Evolutionary conservation across 2,113 vertebrate species (phyloP), one percentile per base, ranked within the genome.

Genomic region (Eonycteris spelaea): DNA sequence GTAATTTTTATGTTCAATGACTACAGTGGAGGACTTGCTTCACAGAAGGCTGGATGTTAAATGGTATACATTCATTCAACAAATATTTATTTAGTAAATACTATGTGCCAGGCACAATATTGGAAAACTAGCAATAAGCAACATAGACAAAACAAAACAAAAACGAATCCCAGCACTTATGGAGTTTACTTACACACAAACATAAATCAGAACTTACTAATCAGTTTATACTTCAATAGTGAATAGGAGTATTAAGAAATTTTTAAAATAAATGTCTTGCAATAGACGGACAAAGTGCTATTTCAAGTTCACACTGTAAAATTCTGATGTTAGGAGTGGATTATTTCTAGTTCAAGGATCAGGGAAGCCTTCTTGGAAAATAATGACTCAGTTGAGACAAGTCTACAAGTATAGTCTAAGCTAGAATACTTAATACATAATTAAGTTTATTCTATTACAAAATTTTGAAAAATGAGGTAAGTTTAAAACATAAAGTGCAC

Each of bases 121-220:
- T 92, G 11, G 82, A 30, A 90, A 90, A 85, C 77, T 73, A 92
- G 30, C 33, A 87, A 51, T 57, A 9, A 94, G 75, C 51, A 92
- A 95, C 14, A 82, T 8, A 88, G n/a, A 96, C 13, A 1, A 68
- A 80, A 33, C 0, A 26, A 8, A 78, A 71, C 16, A 48, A 35
- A 22, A 28, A 48, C 51, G 68, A 86, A 59, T 15, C 9, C 16
- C 53, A 73, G 59, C 53, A 33, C 22, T 84, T 57, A 24, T 53
- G 43, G 10, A 86, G 15, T 93, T 93, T 89, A 73, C 57, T 74
- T 87, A 35, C 11, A 33, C 57, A 55, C 51, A 92, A 77, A 86
- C 28, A 80, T 78, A 93, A 91, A 75, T 82, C 48, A 93, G 71
- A 71, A 15, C 13, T 73, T 68, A 33, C 21, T 92, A 43, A 92